These are phyloP conservation scores for Nephrotoma guestfalica DNA, from an alignment of 2,888 invertebrate species.

Conservation along the genomic window DNA sequence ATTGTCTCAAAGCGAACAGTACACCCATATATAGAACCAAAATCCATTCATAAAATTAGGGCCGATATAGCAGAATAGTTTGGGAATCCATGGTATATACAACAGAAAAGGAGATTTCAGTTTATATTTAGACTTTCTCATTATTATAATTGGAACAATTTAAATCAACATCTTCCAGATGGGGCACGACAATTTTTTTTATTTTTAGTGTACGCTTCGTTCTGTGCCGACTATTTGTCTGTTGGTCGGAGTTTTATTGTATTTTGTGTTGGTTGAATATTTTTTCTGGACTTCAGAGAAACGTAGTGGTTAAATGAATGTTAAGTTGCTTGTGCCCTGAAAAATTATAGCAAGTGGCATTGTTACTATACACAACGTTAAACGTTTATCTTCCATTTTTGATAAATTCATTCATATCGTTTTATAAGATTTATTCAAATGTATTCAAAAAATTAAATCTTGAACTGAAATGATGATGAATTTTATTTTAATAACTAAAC, in stretches of 20 bases:
- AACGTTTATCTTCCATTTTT: not conserved
- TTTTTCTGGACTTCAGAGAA: not conserved
- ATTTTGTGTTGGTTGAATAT: not conserved
- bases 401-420: not conserved
- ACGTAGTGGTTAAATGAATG: not conserved
- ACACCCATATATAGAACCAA: too few species aligned
- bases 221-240: not conserved
- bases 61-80: too few species aligned
- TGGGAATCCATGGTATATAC: not conserved
- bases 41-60: too few species aligned
- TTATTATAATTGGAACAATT: constrained; percentile 7
- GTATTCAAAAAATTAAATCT: not conserved
- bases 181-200: not conserved
- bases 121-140: constrained; percentile 2
- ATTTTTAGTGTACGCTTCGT: not conserved
- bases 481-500: not conserved
- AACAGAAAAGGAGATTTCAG: not conserved
- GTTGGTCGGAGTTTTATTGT: not conserved
- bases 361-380: not conserved
- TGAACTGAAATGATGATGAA: not conserved
- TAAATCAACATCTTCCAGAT: constrained; percentile 6
- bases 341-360: not conserved
- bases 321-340: not conserved
- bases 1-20: too few species aligned
- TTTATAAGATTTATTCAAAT: not conserved